These are phyloP conservation scores for Arion vulgaris DNA, from an alignment of 1,140 invertebrate species.

Conservation along the genomic window DNA sequence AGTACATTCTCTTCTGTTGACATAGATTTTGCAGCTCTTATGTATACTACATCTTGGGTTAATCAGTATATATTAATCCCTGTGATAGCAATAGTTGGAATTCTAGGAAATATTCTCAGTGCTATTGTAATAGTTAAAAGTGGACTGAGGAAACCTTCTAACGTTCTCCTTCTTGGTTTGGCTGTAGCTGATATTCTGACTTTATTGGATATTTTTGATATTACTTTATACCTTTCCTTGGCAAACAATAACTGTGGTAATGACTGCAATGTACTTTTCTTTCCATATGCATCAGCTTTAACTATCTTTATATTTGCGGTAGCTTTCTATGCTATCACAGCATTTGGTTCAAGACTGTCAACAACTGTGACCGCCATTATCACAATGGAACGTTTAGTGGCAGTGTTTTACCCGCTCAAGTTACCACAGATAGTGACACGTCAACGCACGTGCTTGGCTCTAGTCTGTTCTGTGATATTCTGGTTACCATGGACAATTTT, in stretches of 20 bases:
- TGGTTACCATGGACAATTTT: neutral
- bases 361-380: neutral
- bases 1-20: no score
- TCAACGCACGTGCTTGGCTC: neutral
- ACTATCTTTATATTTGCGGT: neutral
- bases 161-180: neutral
- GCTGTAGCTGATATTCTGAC: neutral
- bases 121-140: conserved; percentile 1
- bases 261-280: neutral
- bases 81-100: neutral
- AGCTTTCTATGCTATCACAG: neutral
- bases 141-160: neutral
- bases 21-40: no score
- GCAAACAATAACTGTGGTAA: neutral
- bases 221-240: neutral
- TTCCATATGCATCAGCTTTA: neutral
- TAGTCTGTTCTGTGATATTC: neutral
- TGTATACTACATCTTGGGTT: no score
- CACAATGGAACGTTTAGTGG: neutral
- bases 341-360: neutral
- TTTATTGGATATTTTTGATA: neutral
- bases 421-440: neutral
- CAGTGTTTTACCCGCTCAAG: neutral
- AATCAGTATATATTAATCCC: neutral
- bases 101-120: neutral